Conservation (phyloP, 1,140 invertebrate species). For the Saxidomus purpurata region DNA sequence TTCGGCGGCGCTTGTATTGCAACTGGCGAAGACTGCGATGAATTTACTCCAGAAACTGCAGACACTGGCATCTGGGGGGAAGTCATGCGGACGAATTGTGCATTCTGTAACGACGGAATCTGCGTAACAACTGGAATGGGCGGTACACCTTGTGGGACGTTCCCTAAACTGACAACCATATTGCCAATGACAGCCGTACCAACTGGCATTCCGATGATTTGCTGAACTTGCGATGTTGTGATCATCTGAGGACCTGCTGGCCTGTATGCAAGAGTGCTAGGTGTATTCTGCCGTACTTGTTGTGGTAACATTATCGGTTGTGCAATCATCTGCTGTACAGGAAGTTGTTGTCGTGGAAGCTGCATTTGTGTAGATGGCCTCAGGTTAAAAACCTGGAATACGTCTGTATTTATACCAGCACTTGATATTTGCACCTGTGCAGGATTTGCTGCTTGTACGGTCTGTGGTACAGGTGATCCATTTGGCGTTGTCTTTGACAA, state of each 20-base stretch:
- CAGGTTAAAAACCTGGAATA: slow-evolving; percentile 77
- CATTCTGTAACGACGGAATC: slow-evolving; percentile 3
- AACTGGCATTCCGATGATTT: slow-evolving; percentile 51
- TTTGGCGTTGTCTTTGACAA: slow-evolving; percentile 56
- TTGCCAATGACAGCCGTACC: slow-evolving; percentile 32
- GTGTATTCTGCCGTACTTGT: slow-evolving; percentile 35
- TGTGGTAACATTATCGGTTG: slow-evolving; percentile 58
- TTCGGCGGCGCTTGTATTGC: not conserved
- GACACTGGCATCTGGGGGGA: not conserved
- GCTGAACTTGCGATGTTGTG: slow-evolving; percentile 28
- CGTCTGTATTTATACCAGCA: slow-evolving; percentile 68
- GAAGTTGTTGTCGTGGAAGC: slow-evolving; percentile 8
- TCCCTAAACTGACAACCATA: slow-evolving; percentile 48
- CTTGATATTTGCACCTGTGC: slow-evolving; percentile 22
- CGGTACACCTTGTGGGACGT: slow-evolving; percentile 22
- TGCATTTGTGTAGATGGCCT: slow-evolving; percentile 62
- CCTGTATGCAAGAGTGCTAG: slow-evolving; percentile 52
- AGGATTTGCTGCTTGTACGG: not conserved
- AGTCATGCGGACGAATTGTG: slow-evolving; percentile 2
- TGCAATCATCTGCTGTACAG: slow-evolving; percentile 31
- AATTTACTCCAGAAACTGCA: not conserved
- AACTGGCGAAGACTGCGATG: not conserved
- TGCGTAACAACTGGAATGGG: not conserved
- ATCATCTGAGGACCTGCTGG: slow-evolving; percentile 48
- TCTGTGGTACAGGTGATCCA: slow-evolving; percentile 11